These are phyloP conservation scores for Pentalonia nigronervosa DNA, from an alignment of 1,140 invertebrate genomes.

Conservation along the genomic window DNA sequence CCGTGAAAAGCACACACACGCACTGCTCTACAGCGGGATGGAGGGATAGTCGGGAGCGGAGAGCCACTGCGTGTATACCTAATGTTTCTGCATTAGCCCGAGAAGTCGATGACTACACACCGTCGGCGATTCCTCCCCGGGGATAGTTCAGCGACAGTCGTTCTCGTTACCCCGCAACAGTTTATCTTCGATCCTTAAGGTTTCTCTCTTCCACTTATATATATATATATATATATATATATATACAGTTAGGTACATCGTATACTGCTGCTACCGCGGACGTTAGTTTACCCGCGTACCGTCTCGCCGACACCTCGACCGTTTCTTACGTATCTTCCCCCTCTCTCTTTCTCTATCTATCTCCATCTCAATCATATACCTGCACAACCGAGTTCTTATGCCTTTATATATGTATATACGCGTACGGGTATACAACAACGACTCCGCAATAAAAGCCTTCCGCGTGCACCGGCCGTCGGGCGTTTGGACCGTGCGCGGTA, in stretches of 20 bases:
- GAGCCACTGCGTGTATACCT: background rate
- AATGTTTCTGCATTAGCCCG: conserved; percentile 50
- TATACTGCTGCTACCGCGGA: background rate
- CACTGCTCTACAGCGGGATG: too few relatives aligned
- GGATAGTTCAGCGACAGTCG: conserved; percentile 53
- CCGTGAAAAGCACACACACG: background rate
- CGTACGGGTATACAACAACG: background rate
- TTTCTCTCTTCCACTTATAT: conserved; percentile 38
- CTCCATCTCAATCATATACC: background rate
- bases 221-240: too few relatives aligned
- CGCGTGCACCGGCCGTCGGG: background rate
- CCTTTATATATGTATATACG: background rate
- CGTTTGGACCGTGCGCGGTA: background rate
- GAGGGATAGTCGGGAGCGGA: background rate
- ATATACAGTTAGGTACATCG: background rate
- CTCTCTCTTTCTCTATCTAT: background rate
- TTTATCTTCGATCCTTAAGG: conserved; percentile 51
- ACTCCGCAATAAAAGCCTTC: background rate
- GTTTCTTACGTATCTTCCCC: background rate
- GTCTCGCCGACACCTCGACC: background rate
- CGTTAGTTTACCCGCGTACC: background rate
- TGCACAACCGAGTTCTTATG: background rate
- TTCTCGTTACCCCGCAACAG: conserved; percentile 48
- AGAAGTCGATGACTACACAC: conserved; percentile 45
- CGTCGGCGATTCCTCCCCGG: conserved; percentile 46